Evolutionary conservation across 2,888 invertebrate genomes (phyloP).

Genomic region (Acholoe squamosa): DNA sequence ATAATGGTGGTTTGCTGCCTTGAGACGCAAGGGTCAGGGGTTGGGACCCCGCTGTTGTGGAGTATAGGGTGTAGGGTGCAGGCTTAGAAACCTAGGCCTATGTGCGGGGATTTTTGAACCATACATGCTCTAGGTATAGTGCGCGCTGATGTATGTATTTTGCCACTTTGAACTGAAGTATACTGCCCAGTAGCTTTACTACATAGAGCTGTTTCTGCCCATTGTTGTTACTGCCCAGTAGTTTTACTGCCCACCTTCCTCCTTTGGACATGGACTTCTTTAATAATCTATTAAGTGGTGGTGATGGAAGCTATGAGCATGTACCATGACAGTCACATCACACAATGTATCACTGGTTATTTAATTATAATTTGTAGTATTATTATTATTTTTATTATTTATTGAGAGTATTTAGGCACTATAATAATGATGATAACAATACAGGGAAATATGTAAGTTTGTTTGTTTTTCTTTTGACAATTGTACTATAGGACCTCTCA

Average conservation of each 20-base stretch:
- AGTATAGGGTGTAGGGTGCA: neutral
- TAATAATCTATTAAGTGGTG: neutral
- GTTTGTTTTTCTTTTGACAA: conserved; percentile 42
- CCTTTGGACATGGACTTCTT: neutral
- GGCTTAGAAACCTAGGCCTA: neutral
- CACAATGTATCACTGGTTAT: conserved; percentile 46
- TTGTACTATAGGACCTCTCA: conserved; percentile 50
- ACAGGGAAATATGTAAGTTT: conserved; percentile 54
- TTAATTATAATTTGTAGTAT: conserved; percentile 18
- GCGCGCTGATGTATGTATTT: neutral
- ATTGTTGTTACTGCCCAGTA: neutral
- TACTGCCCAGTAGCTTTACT: neutral
- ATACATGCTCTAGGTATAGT: too few species aligned
- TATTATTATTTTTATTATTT: conserved; percentile 44
- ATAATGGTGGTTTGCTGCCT: conserved; percentile 32
- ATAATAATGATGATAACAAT: conserved; percentile 59
- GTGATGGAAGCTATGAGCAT: conserved; percentile 43
- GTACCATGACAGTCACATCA: conserved; percentile 49
- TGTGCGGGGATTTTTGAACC: neutral
- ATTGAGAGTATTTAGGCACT: conserved; percentile 59
- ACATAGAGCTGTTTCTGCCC: too few species aligned
- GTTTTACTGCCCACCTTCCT: neutral
- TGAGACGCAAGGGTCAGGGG: conserved; percentile 25
- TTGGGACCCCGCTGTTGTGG: neutral
- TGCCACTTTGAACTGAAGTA: neutral